These are phyloP conservation scores for Oncorhynchus nerka DNA, from an alignment of 2,113 vertebrate genomes.

Conservation along the genomic window DNA sequence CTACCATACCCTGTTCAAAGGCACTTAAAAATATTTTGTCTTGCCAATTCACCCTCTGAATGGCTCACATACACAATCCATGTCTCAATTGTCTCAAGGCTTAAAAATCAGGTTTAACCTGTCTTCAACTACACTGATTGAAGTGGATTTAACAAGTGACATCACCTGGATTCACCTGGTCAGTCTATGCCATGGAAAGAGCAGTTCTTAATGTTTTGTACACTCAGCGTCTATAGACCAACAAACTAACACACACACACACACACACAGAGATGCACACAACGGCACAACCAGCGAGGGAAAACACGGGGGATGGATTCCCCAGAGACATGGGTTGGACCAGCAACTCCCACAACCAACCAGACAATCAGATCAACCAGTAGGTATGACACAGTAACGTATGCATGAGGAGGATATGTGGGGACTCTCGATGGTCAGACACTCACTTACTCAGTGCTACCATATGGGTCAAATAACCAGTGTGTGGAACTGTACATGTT, in stretches of 20 bases:
- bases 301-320: background rate
- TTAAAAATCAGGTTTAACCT: no score
- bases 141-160: no score
- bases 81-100: no score
- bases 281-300: conserved; percentile 11
- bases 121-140: no score
- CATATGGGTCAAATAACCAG: conserved; percentile 19
- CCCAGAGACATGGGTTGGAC: conserved; percentile 48
- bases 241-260: background rate
- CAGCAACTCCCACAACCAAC: conserved; percentile 56
- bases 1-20: no score
- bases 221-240: no score
- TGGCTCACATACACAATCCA: no score
- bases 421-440: conserved; percentile 33
- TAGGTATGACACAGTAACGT: background rate
- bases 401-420: conserved; percentile 46
- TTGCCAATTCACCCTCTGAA: no score
- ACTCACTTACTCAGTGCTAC: conserved; percentile 28
- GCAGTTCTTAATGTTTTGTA: no score
- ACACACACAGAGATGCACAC: background rate
- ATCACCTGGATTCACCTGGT: no score
- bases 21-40: no score
- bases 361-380: conserved; percentile 30
- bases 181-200: no score
- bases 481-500: background rate